These are phyloP conservation scores for Harlomillsia oculata DNA, from an alignment of 1,140 invertebrate species.

Conservation along the genomic window DNA sequence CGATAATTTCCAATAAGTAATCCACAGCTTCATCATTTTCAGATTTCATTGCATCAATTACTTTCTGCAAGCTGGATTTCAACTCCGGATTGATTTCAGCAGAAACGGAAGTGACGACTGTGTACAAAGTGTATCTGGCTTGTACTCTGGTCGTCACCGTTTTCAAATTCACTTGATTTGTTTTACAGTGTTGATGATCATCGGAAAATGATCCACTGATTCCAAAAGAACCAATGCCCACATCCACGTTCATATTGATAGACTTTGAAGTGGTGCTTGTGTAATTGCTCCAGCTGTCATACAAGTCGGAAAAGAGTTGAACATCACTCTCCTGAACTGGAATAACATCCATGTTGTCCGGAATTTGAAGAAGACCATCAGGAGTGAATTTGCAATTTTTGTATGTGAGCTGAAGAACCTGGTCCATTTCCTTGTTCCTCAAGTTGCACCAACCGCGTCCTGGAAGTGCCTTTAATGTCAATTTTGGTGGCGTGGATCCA, in stretches of 20 bases:
- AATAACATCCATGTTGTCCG: background rate
- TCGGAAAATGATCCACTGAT: background rate
- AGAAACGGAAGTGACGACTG: background rate
- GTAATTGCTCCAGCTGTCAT: background rate
- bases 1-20: background rate
- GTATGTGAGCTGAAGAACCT: background rate
- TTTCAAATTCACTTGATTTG: slow-evolving; percentile 5
- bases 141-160: slow-evolving; percentile 1
- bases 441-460: background rate
- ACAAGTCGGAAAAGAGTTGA: background rate
- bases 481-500: too few relatives aligned
- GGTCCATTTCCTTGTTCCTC: background rate
- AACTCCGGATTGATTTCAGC: background rate
- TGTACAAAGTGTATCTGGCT: background rate
- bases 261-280: background rate
- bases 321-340: background rate
- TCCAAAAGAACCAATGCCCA: background rate
- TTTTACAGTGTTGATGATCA: background rate
- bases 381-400: background rate
- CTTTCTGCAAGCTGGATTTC: background rate
- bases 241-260: background rate
- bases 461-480: too few relatives aligned
- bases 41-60: background rate
- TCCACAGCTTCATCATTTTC: background rate
- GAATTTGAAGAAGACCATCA: background rate